phyloP scores from a whole-genome alignment of 2,888 invertebrate genomes.

The Halocaridina rubra region DNA sequence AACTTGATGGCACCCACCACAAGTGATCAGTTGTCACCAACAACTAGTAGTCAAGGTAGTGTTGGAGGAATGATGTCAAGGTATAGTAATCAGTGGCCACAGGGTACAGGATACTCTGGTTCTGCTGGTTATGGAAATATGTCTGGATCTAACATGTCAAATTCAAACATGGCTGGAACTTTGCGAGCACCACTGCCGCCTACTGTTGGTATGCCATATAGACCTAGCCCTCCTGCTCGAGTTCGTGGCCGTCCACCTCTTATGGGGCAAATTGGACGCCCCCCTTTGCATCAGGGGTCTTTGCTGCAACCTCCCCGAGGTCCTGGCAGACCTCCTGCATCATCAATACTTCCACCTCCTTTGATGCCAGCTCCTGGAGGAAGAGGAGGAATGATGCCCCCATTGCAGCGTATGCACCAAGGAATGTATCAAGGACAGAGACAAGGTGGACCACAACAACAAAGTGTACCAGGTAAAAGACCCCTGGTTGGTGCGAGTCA shows the following conservation, averaged over 20 bases:
- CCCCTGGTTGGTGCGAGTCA: constrained; percentile 44
- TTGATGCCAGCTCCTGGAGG: constrained; percentile 62
- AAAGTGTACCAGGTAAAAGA: constrained; percentile 40
- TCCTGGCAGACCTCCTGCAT: constrained; percentile 56
- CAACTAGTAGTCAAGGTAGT: constrained; percentile 37
- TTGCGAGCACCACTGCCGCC: constrained; percentile 55
- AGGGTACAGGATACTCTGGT: constrained; percentile 24
- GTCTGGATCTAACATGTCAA: constrained; percentile 36
- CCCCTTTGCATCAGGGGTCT: constrained; percentile 54
- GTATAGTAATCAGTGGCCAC: constrained; percentile 58
- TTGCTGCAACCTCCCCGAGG: constrained; percentile 48
- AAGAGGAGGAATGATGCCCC: constrained; percentile 62
- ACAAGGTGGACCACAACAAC: constrained; percentile 68
- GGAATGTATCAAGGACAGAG: constrained; percentile 71
- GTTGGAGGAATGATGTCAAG: constrained; percentile 40
- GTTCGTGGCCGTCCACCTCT: constrained; percentile 61
- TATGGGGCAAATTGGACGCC: constrained; percentile 51
- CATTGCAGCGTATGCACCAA: constrained; percentile 70
- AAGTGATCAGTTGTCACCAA: constrained; percentile 29
- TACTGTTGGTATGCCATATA: constrained; percentile 53
- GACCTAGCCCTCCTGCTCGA: constrained; percentile 59
- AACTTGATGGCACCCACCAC: constrained; percentile 61
- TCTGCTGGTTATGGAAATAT: constrained; percentile 17
- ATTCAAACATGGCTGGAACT: constrained; percentile 31
- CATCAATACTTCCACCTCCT: constrained; percentile 57